Conservation (phyloP, 2,888 invertebrate species). For the Didymodactylos carnosus region DNA sequence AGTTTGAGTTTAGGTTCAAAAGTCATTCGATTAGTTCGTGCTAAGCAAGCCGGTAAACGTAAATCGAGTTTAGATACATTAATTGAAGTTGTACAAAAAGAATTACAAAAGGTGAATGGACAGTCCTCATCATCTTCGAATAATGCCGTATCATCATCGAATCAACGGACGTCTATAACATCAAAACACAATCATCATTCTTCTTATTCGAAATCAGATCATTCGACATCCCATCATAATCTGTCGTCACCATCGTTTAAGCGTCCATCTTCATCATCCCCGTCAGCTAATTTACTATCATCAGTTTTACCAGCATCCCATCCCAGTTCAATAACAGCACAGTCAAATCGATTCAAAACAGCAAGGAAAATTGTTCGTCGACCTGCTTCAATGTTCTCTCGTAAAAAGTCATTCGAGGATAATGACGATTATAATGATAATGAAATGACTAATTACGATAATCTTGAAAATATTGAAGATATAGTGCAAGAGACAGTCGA, state of each 20-base stretch:
- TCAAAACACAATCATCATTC: too few species aligned
- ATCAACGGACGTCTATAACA: too few species aligned
- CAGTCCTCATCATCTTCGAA: not conserved
- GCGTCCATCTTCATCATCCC: not conserved
- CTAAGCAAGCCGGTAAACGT: not conserved
- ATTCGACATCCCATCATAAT: too few species aligned
- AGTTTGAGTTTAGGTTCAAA: not conserved
- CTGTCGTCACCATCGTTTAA: not conserved
- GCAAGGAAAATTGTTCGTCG: not conserved
- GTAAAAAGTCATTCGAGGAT: not conserved
- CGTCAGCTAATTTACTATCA: not conserved
- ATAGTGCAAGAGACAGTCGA: not conserved
- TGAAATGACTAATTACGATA: not conserved
- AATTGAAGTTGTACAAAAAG: not conserved
- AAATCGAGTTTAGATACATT: slow-evolving; percentile 1
- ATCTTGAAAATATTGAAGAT: not conserved
- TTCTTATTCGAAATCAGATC: not conserved
- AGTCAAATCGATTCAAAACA: not conserved
- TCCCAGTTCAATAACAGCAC: not conserved
- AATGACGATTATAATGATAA: not conserved
- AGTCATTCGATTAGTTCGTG: not conserved
- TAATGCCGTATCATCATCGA: not conserved
- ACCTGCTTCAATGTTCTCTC: not conserved
- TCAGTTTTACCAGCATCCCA: not conserved
- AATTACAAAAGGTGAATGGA: not conserved